Evolutionary conservation across 2,797 vertebrate species (phyloP).

Genomic region (Eurystomus glaucurus): DNA sequence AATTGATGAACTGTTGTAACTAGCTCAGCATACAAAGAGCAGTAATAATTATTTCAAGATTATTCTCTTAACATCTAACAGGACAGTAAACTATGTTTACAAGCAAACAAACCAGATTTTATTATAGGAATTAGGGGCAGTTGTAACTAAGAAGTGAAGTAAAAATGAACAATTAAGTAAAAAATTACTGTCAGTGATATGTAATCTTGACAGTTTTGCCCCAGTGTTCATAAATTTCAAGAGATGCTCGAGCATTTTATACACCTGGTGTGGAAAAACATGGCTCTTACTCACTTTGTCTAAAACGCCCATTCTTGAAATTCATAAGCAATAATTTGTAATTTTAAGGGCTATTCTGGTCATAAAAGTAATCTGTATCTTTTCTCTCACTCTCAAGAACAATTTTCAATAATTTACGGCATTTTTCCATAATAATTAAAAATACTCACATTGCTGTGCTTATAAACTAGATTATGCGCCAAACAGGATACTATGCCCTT

Average conservation of each 20-base stretch:
- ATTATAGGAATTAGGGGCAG: background rate
- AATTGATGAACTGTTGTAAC: background rate
- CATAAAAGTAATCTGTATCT: background rate
- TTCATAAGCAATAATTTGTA: background rate
- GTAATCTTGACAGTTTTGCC: background rate
- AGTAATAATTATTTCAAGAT: background rate
- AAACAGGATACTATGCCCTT: fast-evolving
- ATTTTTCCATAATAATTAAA: background rate
- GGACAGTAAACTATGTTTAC: background rate
- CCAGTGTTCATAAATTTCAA: background rate
- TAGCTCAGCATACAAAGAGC: background rate
- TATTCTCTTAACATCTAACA: background rate
- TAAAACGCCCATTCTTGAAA: background rate
- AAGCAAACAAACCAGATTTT: background rate
- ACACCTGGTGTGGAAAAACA: background rate
- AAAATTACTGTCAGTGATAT: background rate
- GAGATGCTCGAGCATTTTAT: background rate
- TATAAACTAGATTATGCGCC: background rate
- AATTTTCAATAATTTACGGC: background rate
- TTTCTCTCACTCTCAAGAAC: background rate
- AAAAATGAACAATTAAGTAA: background rate
- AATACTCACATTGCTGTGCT: background rate
- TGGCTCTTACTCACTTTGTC: background rate
- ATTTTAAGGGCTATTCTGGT: background rate
- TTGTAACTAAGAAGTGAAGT: constrained; percentile 3